Conservation (phyloP, 2,888 invertebrate genomes). For the Chouioia cunea region DNA sequence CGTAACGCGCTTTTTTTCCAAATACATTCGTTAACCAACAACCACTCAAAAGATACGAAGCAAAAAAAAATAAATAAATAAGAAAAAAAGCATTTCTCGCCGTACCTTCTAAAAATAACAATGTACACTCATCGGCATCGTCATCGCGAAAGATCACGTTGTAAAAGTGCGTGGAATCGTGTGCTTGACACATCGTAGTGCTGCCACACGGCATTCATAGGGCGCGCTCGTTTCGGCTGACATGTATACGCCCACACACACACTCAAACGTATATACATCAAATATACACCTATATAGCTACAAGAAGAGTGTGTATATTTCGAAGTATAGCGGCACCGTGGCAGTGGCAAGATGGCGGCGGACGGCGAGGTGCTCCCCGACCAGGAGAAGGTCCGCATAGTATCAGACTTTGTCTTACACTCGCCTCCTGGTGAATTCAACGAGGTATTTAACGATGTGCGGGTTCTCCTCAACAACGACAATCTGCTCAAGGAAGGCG, state of each 20-base stretch:
- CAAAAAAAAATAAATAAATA: too few species aligned
- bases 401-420: conserved; percentile 98
- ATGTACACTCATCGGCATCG: too few species aligned
- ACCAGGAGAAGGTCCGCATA: conserved; percentile 94
- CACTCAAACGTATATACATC: conserved; percentile 6
- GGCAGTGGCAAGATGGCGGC: conserved; percentile 77
- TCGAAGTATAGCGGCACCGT: too few species aligned
- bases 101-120: too few species aligned
- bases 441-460: conserved; percentile 99
- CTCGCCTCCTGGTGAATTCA: conserved; percentile 99
- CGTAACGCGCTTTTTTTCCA: too few species aligned
- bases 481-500: conserved; percentile 93
- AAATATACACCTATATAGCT: conserved; percentile 10
- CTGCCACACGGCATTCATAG: conserved; percentile 8
- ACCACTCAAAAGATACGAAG: too few species aligned
- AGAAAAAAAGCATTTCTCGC: too few species aligned
- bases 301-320: too few species aligned
- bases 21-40: too few species aligned
- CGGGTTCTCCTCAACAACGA: conserved; percentile 95
- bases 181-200: conserved; percentile 15
- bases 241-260: background rate
- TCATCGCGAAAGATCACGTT: too few species aligned
- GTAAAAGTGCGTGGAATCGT: background rate
- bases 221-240: background rate
- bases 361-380: conserved; percentile 86